These are phyloP conservation scores for Drosophila vallismaia DNA, from an alignment of 2,888 invertebrate species.

Conservation along the genomic window DNA sequence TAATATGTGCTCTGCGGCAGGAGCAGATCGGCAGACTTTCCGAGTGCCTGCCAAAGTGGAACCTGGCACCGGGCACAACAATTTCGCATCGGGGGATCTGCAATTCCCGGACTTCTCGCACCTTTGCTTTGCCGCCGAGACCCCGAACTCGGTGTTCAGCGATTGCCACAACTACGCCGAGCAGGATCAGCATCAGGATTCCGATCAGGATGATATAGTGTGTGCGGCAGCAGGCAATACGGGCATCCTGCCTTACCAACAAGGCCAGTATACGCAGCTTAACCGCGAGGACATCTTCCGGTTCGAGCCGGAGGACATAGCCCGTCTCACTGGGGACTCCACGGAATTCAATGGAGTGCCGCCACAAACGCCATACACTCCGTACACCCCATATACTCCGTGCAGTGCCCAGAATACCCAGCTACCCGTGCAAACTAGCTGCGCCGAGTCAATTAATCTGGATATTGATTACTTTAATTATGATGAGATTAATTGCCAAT, in stretches of 20 bases:
- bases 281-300: slow-evolving; percentile 82
- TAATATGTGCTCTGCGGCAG: slow-evolving; percentile 23
- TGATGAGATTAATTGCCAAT: slow-evolving; percentile 84
- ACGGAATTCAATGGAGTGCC: slow-evolving; percentile 44
- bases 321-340: slow-evolving; percentile 73
- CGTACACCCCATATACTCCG: slow-evolving; percentile 63
- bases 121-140: slow-evolving; percentile 79
- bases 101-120: slow-evolving; percentile 81
- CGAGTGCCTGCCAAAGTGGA: slow-evolving; percentile 50
- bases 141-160: slow-evolving; percentile 83
- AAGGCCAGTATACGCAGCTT: slow-evolving; percentile 71
- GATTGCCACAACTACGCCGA: slow-evolving; percentile 55
- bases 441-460: slow-evolving; percentile 65
- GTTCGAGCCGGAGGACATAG: slow-evolving; percentile 84
- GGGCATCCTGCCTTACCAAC: slow-evolving; percentile 61
- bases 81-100: slow-evolving; percentile 69
- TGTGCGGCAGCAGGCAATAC: slow-evolving; percentile 52
- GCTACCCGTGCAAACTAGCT: slow-evolving; percentile 3
- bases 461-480: slow-evolving; percentile 84
- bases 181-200: slow-evolving; percentile 44
- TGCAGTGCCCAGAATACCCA: slow-evolving; percentile 54
- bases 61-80: slow-evolving; percentile 43
- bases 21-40: slow-evolving; percentile 48
- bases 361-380: slow-evolving; percentile 63
- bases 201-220: slow-evolving; percentile 64